Evolutionary conservation across 2,113 vertebrate species (phyloP), one percentile per base, ranked within the genome.

Genomic region (Gymnocephalus cernua): DNA sequence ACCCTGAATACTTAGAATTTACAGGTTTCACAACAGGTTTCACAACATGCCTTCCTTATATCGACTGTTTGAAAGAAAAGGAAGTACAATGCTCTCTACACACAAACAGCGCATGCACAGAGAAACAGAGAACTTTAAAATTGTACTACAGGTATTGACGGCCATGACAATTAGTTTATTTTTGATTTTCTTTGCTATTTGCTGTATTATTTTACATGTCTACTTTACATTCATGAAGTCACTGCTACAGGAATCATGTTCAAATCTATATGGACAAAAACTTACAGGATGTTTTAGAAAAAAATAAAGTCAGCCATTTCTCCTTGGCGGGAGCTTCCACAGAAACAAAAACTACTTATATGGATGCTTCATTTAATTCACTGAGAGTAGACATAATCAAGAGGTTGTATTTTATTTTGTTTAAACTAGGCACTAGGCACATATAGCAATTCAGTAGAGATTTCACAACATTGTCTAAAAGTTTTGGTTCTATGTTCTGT

Each of bases 71-170:
- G 0, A 32, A 45, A 25, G 41, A 63, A 80, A 80, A 63, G 82
- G 84, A 90, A 90, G 89, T 84, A 0, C 29, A 44, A 51, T 32
- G 12, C 80, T 63, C 77, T 79, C 59, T 41, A 38, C 23, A 68
- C 70, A 23, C 18, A 12, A 50, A 51, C 21, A 29, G 25, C 41
- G 50, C 62, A 77, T 2, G 4, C 64, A 75, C 4, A 63, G 25
- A 78, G n/a, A 74, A 73, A 35, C 23, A 75, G 16, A 74, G 56
- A 54, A 74, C 38, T 54, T 56, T 16, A 82, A 41, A 70, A 18
- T 4, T 57, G 14, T 57, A 62, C 35, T 18, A 19, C 23, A 51
- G 14, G 7, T 53, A n/a, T 61, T 23, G 12, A 15, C 27, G 27
- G 51, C n/a, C n/a, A 71, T 0, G n/a, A 58, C 19, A n/a, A 38